These are phyloP conservation scores for Cyprinodon brontotheroides DNA, from an alignment of 2,113 vertebrate species.

Conservation along the genomic window DNA sequence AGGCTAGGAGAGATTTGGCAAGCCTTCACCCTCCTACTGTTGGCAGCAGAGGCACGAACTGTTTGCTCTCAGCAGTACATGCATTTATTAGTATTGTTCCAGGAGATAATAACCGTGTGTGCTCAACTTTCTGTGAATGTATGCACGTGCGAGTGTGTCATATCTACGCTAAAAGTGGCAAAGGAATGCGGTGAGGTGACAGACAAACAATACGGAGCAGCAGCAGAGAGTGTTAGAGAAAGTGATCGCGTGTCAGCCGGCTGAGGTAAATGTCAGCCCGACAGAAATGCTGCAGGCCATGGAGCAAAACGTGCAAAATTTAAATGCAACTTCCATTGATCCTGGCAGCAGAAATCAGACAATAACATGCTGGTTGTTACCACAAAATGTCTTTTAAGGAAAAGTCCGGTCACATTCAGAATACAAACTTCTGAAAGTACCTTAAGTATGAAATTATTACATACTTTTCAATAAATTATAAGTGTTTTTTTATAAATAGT, in stretches of 20 bases:
- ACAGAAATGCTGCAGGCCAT: not conserved
- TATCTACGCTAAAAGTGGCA: constrained; percentile 37
- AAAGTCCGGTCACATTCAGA: too few species aligned
- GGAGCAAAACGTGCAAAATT: constrained; percentile 17
- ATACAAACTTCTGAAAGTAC: too few species aligned
- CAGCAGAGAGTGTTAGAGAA: constrained; percentile 7
- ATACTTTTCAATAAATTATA: too few species aligned
- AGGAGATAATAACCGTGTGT: constrained; percentile 69
- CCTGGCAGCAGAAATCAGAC: not conserved
- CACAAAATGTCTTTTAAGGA: not conserved
- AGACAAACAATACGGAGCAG: constrained; percentile 48
- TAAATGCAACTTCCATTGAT: not conserved
- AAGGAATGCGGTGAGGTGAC: constrained; percentile 45
- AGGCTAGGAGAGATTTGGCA: constrained; percentile 70
- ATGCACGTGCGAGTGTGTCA: constrained; percentile 32
- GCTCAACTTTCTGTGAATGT: constrained; percentile 25
- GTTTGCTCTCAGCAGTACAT: constrained; percentile 79
- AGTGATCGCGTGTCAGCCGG: constrained; percentile 12
- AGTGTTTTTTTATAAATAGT: too few species aligned
- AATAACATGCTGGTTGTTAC: not conserved
- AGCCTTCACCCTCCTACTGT: constrained; percentile 64
- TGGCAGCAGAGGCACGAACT: constrained; percentile 70
- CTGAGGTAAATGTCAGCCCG: constrained; percentile 28
- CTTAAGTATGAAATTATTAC: too few species aligned
- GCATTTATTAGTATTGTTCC: constrained; percentile 79